Percentiles rank a stretch among this genome's conserved stretches.
Evolutionary conservation across 2,888 invertebrate genomes (phyloP).

Genomic region (Drosophila picticornis): DNA sequence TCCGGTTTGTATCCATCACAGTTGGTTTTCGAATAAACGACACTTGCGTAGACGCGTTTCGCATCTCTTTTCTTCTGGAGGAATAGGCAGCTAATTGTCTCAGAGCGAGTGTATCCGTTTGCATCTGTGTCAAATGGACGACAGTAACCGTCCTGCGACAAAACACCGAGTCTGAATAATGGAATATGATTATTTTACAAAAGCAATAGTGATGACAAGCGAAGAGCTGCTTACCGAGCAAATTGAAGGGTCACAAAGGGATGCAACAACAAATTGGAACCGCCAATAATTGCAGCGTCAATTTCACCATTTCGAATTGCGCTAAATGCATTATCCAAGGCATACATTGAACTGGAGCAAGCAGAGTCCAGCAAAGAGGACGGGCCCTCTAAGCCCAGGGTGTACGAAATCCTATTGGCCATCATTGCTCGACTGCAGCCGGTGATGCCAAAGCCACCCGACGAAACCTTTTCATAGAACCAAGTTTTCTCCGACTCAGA

Average conservation of each 20-base stretch:
- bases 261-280: conserved; percentile 93
- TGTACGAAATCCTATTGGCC: conserved; percentile 95
- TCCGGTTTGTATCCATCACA: conserved; percentile 92
- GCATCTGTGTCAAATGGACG: conserved; percentile 95
- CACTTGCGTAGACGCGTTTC: conserved; percentile 89
- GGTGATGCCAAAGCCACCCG: conserved; percentile 85
- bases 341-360: conserved; percentile 96
- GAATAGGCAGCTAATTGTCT: conserved; percentile 90
- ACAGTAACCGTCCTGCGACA: conserved; percentile 94
- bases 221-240: conserved; percentile 86
- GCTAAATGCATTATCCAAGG: conserved; percentile 92
- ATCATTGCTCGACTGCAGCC: conserved; percentile 96
- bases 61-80: conserved; percentile 90
- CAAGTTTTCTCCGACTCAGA: conserved; percentile 91
- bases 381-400: conserved; percentile 94
- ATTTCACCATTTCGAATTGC: conserved; percentile 92
- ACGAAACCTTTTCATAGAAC: conserved; percentile 88
- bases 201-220: too few species aligned
- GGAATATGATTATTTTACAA: background rate
- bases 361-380: conserved; percentile 96
- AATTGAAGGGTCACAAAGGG: conserved; percentile 96
- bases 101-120: conserved; percentile 93
- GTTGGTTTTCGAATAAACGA: conserved; percentile 92
- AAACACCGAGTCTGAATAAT: conserved; percentile 88
- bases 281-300: conserved; percentile 95